Percentiles rank a stretch among this genome's conserved stretches.
Conservation (phyloP, 2,888 invertebrate species). For the Pammene fasciana region DNA sequence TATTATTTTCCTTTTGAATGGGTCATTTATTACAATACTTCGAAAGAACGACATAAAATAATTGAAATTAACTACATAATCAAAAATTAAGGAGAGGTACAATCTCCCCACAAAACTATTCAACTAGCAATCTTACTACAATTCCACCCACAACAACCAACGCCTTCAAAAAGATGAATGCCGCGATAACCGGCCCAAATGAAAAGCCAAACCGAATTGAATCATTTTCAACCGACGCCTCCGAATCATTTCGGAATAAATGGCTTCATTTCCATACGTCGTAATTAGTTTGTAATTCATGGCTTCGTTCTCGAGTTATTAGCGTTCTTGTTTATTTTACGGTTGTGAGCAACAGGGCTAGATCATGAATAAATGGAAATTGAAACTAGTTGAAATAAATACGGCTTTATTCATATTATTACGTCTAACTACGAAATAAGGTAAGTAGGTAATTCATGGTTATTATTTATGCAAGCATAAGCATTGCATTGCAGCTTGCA, state of each 20-base stretch:
- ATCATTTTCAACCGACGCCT: neutral
- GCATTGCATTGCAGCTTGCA: too few relatives aligned
- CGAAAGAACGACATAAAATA: too few relatives aligned
- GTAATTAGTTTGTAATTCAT: conserved; percentile 72
- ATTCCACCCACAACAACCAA: neutral
- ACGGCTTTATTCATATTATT: neutral
- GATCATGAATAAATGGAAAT: conserved; percentile 1
- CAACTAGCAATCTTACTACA: neutral
- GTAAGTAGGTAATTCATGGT: too few relatives aligned
- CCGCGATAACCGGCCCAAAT: neutral
- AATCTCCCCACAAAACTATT: neutral
- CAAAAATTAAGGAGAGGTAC: neutral
- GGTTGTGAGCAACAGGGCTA: neutral
- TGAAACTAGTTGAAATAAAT: conserved; percentile 8
- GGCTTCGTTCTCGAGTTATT: conserved; percentile 40
- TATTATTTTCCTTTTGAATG: too few relatives aligned
- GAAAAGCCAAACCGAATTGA: neutral
- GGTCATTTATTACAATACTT: too few relatives aligned
- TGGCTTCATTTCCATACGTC: conserved; percentile 73
- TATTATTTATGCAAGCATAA: too few relatives aligned
- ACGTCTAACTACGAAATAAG: too few relatives aligned
- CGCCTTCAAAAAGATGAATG: neutral
- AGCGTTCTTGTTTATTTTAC: conserved; percentile 5
- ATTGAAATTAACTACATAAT: too few relatives aligned
- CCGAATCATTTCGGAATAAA: conserved; percentile 56